Evolutionary conservation across 2,888 invertebrate species (phyloP), one percentile per base, ranked within the genome.

Genomic region (Rhagium mordax): DNA sequence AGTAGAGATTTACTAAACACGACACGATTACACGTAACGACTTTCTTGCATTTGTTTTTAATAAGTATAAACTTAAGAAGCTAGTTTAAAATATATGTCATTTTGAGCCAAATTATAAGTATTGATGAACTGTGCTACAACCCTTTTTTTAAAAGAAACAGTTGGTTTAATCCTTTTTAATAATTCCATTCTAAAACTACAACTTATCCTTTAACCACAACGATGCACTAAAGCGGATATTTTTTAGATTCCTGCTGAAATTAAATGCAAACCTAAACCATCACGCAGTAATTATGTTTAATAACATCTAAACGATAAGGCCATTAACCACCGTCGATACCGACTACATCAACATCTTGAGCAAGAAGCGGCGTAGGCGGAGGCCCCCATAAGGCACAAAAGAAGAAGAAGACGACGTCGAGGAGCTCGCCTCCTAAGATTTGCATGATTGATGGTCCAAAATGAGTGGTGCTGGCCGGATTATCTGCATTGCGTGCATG

Each of bases 401-500:
- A 68, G 59, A 62, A 62, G 68, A 68, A 72, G 68, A 68, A 27
- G 68, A 55, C 21, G 67, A 29, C 27, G 72, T 41, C 27, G 53
- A 20, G 55, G 29, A 68, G 53, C 51, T 72, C 55, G 68, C 72
- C 82, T 82, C 79, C 78, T 76, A 82, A 83, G 84, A 85, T 85
- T 84, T 85, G 82, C 85, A 85, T 85, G 85, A 85, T 85, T 85
- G 85, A 85, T 85, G 85, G 83, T 82, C 78, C 78, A 77, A 81
- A 83, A 84, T 84, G 84, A 85, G 83, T 84, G 79, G 83, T 61
- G 71, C 49, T 68, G 81, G 82, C 79, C 73, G 83, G 84, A 85
- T 85, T 85, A 85, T 85, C 85, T 83, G 85, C 85, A 85, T 83
- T 85, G 85, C 85, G 85, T 85, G 84, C 83, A 84, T 85, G 84